Evolutionary conservation across 1,140 invertebrate genomes (phyloP).

Genomic region (Diabrotica undecimpunctata): DNA sequence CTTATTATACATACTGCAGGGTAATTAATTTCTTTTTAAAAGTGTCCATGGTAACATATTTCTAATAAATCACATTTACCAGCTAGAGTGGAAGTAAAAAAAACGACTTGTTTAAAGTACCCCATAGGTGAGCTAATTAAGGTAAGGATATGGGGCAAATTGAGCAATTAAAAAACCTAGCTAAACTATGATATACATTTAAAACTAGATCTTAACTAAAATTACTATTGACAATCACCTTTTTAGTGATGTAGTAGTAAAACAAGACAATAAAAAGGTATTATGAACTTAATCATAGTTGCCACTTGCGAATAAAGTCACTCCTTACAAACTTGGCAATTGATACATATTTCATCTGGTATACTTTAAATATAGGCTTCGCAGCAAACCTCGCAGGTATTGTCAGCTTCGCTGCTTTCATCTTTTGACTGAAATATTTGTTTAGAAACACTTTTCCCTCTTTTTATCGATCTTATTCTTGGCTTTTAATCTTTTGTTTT

Average conservation of each 20-base stretch:
- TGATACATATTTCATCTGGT: conserved; percentile 33
- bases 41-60: no score
- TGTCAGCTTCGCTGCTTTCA: conserved; percentile 33
- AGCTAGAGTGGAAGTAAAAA: no score
- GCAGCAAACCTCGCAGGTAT: conserved; percentile 32
- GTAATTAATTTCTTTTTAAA: no score
- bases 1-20: no score
- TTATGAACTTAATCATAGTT: not conserved
- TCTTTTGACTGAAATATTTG: conserved; percentile 37
- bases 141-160: not conserved
- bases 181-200: no score
- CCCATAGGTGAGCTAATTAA: not conserved
- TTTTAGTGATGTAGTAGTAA: not conserved
- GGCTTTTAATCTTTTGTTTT: conserved; percentile 33
- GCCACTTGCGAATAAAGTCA: not conserved
- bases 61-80: no score
- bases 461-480: conserved; percentile 28
- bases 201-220: no score
- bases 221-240: no score
- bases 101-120: no score
- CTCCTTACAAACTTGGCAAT: conserved; percentile 26
- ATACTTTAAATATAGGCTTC: conserved; percentile 31
- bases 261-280: not conserved
- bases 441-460: conserved; percentile 23
- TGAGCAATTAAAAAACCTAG: not conserved